phyloP scores from a whole-genome alignment of 1,140 invertebrate species.

The Pinna nobilis region DNA sequence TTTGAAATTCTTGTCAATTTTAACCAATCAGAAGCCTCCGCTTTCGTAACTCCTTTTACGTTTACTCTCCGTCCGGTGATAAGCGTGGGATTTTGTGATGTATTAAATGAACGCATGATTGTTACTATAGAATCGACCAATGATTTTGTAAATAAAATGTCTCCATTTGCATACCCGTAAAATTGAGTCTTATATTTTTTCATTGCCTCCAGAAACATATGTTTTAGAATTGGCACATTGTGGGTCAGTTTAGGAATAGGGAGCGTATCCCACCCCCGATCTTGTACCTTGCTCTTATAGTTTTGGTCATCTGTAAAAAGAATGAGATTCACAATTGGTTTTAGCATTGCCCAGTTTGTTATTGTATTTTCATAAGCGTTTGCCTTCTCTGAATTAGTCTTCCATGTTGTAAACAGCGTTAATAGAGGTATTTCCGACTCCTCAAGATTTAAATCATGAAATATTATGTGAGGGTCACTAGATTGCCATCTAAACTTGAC shows the following conservation, averaged over 20 bases:
- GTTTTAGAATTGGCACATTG: conserved; percentile 39
- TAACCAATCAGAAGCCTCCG: conserved; percentile 30
- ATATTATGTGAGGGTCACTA: too few species aligned
- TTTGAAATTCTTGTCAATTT: conserved; percentile 18
- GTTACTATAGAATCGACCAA: conserved; percentile 31
- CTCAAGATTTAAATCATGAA: too few species aligned
- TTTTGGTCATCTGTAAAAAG: conserved; percentile 39
- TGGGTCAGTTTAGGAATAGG: conserved; percentile 19
- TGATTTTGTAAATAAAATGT: conserved; percentile 44
- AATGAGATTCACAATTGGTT: conserved; percentile 36
- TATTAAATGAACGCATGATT: conserved; percentile 20
- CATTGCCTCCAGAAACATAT: conserved; percentile 44
- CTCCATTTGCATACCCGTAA: conserved; percentile 48
- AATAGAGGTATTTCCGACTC: conserved; percentile 14
- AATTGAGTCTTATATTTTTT: conserved; percentile 28
- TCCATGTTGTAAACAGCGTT: conserved; percentile 40
- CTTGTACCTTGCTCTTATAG: not conserved
- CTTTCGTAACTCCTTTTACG: conserved; percentile 31
- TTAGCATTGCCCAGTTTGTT: conserved; percentile 36
- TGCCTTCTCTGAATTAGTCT: conserved; percentile 28
- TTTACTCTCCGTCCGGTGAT: conserved; percentile 43
- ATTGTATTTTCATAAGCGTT: conserved; percentile 43
- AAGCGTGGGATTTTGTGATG: conserved; percentile 30
- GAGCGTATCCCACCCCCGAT: conserved; percentile 31
- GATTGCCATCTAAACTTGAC: too few species aligned